A percentile compares a stretch with the other conserved stretches of the same genome.
Conservation (phyloP, 2,888 invertebrate species). For the Melinaea marsaeus region DNA sequence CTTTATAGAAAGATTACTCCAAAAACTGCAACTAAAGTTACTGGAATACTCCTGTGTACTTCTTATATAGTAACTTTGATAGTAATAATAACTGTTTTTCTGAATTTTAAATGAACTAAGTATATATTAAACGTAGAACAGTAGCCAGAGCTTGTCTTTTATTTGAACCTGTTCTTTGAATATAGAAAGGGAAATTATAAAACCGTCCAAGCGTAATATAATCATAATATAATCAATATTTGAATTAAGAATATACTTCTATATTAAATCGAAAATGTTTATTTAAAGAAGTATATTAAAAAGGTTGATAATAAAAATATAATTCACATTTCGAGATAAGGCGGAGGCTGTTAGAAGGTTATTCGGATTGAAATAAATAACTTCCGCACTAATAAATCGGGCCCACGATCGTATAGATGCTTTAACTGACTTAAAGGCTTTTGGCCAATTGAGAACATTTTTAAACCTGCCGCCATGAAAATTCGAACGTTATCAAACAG, state of each 20-base stretch:
- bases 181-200: too few relatives aligned
- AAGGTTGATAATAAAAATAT: slow-evolving; percentile 9
- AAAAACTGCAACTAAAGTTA: slow-evolving; percentile 8
- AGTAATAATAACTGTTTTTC: neutral
- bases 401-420: slow-evolving; percentile 34
- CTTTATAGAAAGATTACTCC: slow-evolving; percentile 17
- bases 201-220: too few relatives aligned
- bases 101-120: slow-evolving; percentile 1
- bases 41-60: slow-evolving; percentile 2
- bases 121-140: too few relatives aligned
- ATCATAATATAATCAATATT: too few relatives aligned
- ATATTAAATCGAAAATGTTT: too few relatives aligned
- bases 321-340: slow-evolving; percentile 20
- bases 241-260: too few relatives aligned
- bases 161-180: too few relatives aligned
- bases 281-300: too few relatives aligned
- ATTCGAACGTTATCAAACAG: slow-evolving; percentile 66
- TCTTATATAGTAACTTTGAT: neutral
- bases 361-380: slow-evolving; percentile 34
- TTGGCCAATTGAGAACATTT: slow-evolving; percentile 54
- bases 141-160: too few relatives aligned
- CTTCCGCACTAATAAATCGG: slow-evolving; percentile 37
- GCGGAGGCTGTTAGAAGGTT: slow-evolving; percentile 21
- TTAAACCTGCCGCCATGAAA: slow-evolving; percentile 51
- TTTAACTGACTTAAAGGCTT: slow-evolving; percentile 47